Evolutionary conservation across 2,888 invertebrate genomes (phyloP).

Genomic region (Odontocolon sp.): DNA sequence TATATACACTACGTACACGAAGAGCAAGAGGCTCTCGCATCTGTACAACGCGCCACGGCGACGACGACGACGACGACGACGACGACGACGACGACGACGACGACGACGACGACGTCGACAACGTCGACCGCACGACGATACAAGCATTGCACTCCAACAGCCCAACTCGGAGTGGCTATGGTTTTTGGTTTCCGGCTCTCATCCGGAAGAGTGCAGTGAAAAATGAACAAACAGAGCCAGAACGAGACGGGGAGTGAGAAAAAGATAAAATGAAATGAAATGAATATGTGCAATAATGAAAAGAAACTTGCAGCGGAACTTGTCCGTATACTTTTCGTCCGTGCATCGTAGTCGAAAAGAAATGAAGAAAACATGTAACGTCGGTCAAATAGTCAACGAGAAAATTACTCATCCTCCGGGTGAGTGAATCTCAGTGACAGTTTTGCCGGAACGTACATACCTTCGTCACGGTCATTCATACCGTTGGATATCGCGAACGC

Average conservation of each 20-base stretch:
- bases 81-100: too few species aligned
- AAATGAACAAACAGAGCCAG: slow-evolving; percentile 16
- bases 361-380: neutral
- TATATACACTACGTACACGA: slow-evolving; percentile 11
- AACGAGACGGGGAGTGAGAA: neutral
- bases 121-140: too few species aligned
- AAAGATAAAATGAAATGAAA: neutral
- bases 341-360: neutral
- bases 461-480: slow-evolving; percentile 43
- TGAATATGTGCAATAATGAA: neutral
- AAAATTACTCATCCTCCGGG: slow-evolving; percentile 16
- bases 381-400: neutral
- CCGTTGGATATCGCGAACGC: slow-evolving; percentile 38
- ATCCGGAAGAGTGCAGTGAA: slow-evolving; percentile 30
- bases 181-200: slow-evolving; percentile 29
- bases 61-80: slow-evolving; percentile 18
- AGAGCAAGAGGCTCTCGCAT: slow-evolving; percentile 43
- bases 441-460: slow-evolving; percentile 10
- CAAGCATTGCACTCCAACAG: slow-evolving; percentile 22
- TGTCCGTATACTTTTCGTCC: neutral
- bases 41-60: too few species aligned
- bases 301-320: neutral
- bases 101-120: slow-evolving; percentile 11
- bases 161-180: slow-evolving; percentile 31
- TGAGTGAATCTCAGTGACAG: neutral